Evolutionary conservation across 2,888 invertebrate genomes (phyloP).

Genomic region (Leucophora obtusa): DNA sequence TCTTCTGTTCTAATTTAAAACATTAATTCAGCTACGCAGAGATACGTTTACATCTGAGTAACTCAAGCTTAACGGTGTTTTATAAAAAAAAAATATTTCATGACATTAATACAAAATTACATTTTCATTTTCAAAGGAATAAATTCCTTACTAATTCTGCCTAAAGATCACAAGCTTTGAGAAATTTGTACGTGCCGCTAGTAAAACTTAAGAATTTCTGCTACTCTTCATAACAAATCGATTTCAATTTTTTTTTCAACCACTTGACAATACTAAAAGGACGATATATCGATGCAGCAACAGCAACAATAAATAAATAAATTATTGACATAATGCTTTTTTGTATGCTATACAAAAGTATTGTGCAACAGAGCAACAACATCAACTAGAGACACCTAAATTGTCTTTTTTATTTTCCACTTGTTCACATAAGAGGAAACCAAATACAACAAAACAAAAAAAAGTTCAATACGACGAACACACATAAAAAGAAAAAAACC

Average conservation of each 20-base stretch:
- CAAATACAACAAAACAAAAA: background rate
- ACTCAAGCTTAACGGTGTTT: no score
- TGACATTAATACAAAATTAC: no score
- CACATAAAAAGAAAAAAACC: conserved; percentile 22
- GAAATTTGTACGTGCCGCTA: conserved; percentile 53
- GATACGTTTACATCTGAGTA: no score
- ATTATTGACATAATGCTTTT: conserved; percentile 67
- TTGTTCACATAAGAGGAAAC: background rate
- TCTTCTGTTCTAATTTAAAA: no score
- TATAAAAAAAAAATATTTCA: no score
- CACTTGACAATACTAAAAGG: conserved; percentile 38
- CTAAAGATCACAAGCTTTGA: background rate
- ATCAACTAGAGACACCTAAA: conserved; percentile 59
- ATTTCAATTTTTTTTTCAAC: conserved; percentile 45
- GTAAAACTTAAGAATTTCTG: conserved; percentile 54
- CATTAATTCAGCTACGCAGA: no score
- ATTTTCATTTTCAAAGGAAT: no score
- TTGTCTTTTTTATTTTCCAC: conserved; percentile 30
- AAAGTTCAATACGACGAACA: conserved; percentile 10
- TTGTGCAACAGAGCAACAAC: conserved; percentile 23
- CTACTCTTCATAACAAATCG: conserved; percentile 57
- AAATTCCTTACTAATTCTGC: no score
- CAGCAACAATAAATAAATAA: conserved; percentile 66
- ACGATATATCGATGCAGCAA: conserved; percentile 50
- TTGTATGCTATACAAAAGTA: conserved; percentile 4